These are phyloP conservation scores for Lacanobia oleracea DNA, from an alignment of 2,888 invertebrate species.

Conservation along the genomic window DNA sequence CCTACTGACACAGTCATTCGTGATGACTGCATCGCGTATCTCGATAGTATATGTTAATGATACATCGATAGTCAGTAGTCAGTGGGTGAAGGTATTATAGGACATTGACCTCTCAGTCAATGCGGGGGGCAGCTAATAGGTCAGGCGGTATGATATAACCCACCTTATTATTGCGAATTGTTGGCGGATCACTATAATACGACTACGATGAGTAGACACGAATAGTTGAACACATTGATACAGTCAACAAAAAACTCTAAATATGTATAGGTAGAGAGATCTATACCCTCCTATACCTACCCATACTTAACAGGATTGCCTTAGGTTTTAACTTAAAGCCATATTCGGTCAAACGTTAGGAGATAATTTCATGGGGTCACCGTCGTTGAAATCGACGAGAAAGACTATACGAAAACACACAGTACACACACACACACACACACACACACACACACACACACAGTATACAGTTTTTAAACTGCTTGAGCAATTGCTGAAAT, in stretches of 20 bases:
- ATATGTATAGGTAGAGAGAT: too few species aligned
- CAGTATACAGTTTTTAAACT: background rate
- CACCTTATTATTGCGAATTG: conserved; percentile 2
- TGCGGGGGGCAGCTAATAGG: conserved; percentile 27
- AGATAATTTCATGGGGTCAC: too few species aligned
- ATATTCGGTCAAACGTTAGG: too few species aligned
- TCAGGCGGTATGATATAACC: conserved; percentile 30
- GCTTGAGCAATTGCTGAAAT: background rate
- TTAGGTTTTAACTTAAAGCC: too few species aligned
- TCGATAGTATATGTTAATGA: conserved; percentile 11
- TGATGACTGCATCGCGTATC: conserved; percentile 7
- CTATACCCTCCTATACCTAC: too few species aligned
- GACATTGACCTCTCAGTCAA: conserved; percentile 16
- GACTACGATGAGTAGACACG: background rate
- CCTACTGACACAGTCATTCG: conserved; percentile 6
- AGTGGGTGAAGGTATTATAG: conserved; percentile 10
- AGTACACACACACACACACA: too few species aligned
- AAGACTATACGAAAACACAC: background rate
- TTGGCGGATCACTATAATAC: conserved; percentile 1
- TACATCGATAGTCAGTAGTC: conserved; percentile 1
- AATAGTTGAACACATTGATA: background rate
- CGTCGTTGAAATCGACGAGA: too few species aligned
- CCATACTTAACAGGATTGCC: too few species aligned
- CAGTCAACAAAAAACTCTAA: too few species aligned
- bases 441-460: too few species aligned